Evolutionary conservation across 1,140 invertebrate genomes (phyloP).

Genomic region (Megathymus violae): DNA sequence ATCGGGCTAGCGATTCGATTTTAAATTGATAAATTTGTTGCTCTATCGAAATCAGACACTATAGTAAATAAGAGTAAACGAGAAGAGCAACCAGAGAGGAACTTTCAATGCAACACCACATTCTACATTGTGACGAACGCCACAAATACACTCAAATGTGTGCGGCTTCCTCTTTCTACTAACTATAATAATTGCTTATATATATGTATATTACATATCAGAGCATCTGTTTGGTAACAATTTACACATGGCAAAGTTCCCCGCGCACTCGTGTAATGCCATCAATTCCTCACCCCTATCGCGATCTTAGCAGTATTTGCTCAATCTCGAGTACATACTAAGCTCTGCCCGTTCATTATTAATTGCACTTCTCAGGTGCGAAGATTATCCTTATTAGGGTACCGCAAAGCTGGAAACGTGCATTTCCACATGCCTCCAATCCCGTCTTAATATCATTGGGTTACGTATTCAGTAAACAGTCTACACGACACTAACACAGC

Average conservation of each 20-base stretch:
- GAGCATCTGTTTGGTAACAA: neutral
- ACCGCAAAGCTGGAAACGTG: conserved; percentile 62
- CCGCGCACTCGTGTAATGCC: conserved; percentile 16
- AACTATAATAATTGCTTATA: neutral
- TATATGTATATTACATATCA: neutral
- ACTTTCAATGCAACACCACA: too few species aligned
- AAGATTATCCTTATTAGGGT: conserved; percentile 72
- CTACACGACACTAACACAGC: conserved; percentile 1
- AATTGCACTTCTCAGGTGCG: conserved; percentile 76
- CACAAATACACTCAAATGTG: too few species aligned
- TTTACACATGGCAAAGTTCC: conserved; percentile 14
- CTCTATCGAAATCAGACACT: too few species aligned
- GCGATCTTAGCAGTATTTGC: conserved; percentile 46
- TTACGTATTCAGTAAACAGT: conserved; percentile 17
- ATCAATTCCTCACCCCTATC: conserved; percentile 44
- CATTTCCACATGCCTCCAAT: conserved; percentile 47
- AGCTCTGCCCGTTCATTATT: conserved; percentile 67
- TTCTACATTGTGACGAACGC: too few species aligned
- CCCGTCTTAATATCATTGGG: conserved; percentile 33
- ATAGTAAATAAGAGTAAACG: too few species aligned
- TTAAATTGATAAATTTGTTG: too few species aligned
- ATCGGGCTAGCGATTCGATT: too few species aligned
- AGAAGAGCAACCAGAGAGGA: too few species aligned
- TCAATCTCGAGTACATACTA: conserved; percentile 41
- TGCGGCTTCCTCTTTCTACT: too few species aligned